These are phyloP conservation scores for Polyommatus iphigenia DNA, from an alignment of 2,888 invertebrate genomes.

Conservation along the genomic window DNA sequence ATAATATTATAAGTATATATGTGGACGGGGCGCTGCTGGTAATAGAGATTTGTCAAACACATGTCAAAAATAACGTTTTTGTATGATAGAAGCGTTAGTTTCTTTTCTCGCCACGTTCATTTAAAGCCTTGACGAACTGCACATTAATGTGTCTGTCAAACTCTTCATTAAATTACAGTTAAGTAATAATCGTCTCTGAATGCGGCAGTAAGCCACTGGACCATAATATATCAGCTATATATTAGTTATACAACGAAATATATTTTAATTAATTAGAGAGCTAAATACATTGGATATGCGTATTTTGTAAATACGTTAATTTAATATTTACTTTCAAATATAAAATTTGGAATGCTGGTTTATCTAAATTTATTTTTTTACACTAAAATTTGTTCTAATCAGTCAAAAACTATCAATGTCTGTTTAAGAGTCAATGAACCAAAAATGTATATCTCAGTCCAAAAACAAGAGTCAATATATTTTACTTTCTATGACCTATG, in stretches of 20 bases:
- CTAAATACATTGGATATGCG: conserved; percentile 8
- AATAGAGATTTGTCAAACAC: no score
- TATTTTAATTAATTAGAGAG: neutral
- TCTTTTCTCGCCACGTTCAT: no score
- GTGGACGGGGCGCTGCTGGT: no score
- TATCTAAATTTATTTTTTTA: neutral
- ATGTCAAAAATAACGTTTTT: no score
- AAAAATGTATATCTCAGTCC: neutral
- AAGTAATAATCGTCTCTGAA: neutral
- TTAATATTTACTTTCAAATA: neutral
- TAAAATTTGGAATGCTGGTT: conserved; percentile 13
- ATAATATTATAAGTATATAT: no score
- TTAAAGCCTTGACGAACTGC: no score
- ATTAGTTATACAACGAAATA: neutral
- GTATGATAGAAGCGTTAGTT: no score
- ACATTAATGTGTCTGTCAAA: no score
- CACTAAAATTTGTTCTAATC: neutral
- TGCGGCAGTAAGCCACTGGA: neutral
- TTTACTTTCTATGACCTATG: no score
- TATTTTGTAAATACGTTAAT: neutral
- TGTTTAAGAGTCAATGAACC: neutral
- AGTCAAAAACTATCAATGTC: neutral
- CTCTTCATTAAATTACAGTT: no score
- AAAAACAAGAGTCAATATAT: neutral
- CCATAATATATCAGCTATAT: neutral